Conservation (phyloP, 92 coral and sea anemone genomes). For the Desmophyllum pertusum region DNA sequence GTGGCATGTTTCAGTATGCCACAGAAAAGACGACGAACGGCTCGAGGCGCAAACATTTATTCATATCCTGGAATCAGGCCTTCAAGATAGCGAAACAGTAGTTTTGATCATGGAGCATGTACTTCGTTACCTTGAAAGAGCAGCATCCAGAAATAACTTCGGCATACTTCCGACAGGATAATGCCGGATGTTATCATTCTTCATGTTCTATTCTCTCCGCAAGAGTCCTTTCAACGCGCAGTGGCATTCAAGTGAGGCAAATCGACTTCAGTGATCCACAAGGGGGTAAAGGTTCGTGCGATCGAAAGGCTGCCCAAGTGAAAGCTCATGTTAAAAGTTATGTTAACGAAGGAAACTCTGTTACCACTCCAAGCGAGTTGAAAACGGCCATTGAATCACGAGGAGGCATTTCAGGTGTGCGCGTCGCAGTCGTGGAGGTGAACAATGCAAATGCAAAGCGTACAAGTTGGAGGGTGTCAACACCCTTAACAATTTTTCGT, state of each 20-base stretch:
- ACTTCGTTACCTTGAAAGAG: slow-evolving; percentile 7
- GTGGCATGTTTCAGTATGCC: slow-evolving; percentile 47
- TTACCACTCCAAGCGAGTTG: slow-evolving; percentile 12
- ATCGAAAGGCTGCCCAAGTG: slow-evolving; percentile 1
- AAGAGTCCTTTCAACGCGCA: slow-evolving; percentile 5
- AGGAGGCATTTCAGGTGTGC: slow-evolving; percentile 30
- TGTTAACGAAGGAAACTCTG: slow-evolving; percentile 3
- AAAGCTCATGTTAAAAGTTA: slow-evolving; percentile 12
- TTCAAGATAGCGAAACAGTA: slow-evolving; percentile 32
- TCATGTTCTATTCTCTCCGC: slow-evolving; percentile 13
- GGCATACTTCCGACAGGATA: neutral
- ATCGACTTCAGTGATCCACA: slow-evolving; percentile 16
- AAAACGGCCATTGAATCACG: slow-evolving; percentile 30
- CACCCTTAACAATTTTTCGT: slow-evolving; percentile 1
- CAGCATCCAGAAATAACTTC: slow-evolving; percentile 8
- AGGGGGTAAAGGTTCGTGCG: neutral
- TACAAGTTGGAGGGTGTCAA: slow-evolving; percentile 21
- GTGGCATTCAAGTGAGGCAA: neutral
- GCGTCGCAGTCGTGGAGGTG: slow-evolving; percentile 11
- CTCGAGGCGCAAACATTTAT: slow-evolving; percentile 35
- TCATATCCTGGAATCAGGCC: slow-evolving; percentile 36
- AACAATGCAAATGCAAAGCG: neutral
- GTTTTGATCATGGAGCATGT: slow-evolving; percentile 25
- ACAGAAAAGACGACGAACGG: slow-evolving; percentile 14
- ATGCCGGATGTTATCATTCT: slow-evolving; percentile 11